phyloP scores from a whole-genome alignment of 2,113 vertebrate species.

The Grammomys dolichurus region DNA sequence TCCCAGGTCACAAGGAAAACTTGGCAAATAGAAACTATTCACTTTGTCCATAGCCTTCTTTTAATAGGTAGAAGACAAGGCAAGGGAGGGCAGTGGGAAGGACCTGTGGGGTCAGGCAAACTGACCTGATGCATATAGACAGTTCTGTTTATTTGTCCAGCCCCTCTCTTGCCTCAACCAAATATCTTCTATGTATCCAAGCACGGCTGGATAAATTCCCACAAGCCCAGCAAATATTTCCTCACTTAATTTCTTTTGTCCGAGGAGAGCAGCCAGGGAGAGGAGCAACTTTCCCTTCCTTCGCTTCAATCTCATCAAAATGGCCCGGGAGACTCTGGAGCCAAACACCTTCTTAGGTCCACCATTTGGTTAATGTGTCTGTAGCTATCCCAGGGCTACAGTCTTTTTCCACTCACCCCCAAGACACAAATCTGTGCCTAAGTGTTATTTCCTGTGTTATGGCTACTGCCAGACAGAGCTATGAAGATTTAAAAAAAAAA shows the following conservation, averaged over 20 bases:
- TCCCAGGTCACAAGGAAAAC: not conserved
- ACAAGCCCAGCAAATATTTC: constrained; percentile 52
- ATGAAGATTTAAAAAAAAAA: not conserved
- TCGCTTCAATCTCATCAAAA: constrained; percentile 22
- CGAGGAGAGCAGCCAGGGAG: not conserved
- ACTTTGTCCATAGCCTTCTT: not conserved
- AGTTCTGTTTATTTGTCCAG: not conserved
- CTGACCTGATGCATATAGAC: rapidly evolving
- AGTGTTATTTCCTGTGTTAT: not conserved
- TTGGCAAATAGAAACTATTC: not conserved
- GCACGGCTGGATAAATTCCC: constrained; percentile 27
- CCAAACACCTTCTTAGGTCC: constrained; percentile 25
- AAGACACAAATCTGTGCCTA: not conserved
- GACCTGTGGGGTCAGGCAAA: not conserved
- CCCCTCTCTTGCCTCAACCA: not conserved
- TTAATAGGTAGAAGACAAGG: not conserved
- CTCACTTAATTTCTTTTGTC: constrained; percentile 67
- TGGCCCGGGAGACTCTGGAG: not conserved
- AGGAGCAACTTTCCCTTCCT: not conserved
- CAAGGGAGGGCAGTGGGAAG: rapidly evolving
- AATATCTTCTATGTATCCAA: constrained; percentile 46
- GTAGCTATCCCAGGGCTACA: not conserved
- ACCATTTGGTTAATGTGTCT: not conserved
- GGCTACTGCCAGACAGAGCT: not conserved
- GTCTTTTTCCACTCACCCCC: not conserved